Evolutionary conservation across 2,888 invertebrate genomes (phyloP), one percentile per base, ranked within the genome.

Genomic region (Drosophila suboccidentalis): DNA sequence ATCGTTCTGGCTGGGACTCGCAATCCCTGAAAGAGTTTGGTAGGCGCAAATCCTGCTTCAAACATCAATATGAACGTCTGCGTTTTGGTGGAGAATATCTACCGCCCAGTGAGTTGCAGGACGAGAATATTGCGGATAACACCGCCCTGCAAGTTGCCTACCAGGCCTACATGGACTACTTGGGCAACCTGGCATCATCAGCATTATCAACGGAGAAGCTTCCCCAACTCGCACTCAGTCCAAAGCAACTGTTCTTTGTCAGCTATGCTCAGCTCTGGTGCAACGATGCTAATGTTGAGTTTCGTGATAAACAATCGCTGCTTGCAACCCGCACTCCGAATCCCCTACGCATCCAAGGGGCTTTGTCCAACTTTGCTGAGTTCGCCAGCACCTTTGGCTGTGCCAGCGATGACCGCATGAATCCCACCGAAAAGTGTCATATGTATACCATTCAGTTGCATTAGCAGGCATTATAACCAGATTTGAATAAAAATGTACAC

Each of bases 81-180:
- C 91, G 90, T 0, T 80, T 82, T 6, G 80, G 75, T 34, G 90
- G 91, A 0, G 74, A 80, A n/a, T 88, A 86, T 59, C 60, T 91
- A 32, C 78, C 91, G 0, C 70, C 85, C 38, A 86, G 78, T 3
- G 90, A 90, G 5, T 58, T 89, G 38, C 91, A 92, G 49, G 62
- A 87, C 17, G 90, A 89, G 63, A 91, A 92, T 50, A 90, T 92
- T 6, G 91, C 92, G 3, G 92, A 92, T 47, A 92, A 91, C 66
- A 84, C 84, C 13, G 92, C 89, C n/a, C 36, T 92, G 0, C 92
- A 92, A 58, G 68, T 92, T 22, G 90, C 92, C 3, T 91, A 85
- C 39, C 83, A 71, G 11, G 87, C 90, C 32, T 92, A 92, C 44
- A 59, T 71, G 0, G 72, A 75, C 11, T 91, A 90, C 82, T 44